Evolutionary conservation across 2,797 vertebrate species (phyloP).

Genomic region (Gastrophryne carolinensis): DNA sequence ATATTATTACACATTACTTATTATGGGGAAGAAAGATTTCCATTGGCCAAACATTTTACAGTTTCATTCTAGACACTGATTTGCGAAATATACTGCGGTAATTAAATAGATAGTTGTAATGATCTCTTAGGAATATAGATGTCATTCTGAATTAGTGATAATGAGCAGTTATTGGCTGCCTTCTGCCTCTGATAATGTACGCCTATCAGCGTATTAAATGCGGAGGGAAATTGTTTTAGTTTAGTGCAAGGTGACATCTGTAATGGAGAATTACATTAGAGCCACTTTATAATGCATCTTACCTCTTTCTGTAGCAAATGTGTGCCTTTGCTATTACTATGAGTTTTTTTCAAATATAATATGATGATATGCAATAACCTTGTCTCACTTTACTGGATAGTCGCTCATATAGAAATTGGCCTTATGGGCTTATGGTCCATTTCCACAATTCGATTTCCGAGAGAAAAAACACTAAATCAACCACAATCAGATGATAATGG

Average conservation of each 20-base stretch:
- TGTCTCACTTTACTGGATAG: no score
- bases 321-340: no score
- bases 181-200: conserved; percentile 34
- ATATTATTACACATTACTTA: neutral
- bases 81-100: conserved; percentile 33
- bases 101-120: conserved; percentile 38
- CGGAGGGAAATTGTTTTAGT: conserved; percentile 38
- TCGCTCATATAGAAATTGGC: no score
- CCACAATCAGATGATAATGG: no score
- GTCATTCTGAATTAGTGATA: conserved; percentile 49
- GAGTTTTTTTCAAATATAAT: no score
- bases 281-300: neutral
- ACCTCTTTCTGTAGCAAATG: neutral
- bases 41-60: conserved; percentile 10
- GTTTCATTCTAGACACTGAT: conserved; percentile 23
- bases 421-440: no score
- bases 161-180: conserved; percentile 37
- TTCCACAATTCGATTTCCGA: no score
- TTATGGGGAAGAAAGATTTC: neutral
- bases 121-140: conserved; percentile 42
- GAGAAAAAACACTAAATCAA: no score
- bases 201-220: conserved; percentile 33
- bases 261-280: neutral
- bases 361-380: no score
- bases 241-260: conserved; percentile 42